phyloP scores from a whole-genome alignment of 2,797 vertebrate genomes.

The Onychomys leucogaster region DNA sequence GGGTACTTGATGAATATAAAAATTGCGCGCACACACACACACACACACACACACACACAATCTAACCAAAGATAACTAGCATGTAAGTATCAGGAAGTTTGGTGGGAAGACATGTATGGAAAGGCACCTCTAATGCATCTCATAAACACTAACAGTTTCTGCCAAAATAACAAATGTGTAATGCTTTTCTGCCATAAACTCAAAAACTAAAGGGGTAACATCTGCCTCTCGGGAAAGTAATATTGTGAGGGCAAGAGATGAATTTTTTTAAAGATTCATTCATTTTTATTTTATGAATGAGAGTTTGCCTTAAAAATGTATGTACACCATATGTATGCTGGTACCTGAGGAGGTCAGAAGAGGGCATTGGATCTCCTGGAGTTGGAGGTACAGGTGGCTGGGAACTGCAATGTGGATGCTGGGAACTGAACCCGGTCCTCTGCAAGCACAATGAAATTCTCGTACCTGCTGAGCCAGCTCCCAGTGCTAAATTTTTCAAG shows the following conservation, averaged over 20 bases:
- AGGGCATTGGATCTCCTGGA: neutral
- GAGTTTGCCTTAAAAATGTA: too few relatives aligned
- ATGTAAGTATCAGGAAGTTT: neutral
- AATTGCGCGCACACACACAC: neutral
- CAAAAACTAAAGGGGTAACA: neutral
- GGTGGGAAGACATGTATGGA: neutral
- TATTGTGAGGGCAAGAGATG: neutral
- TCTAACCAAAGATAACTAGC: neutral
- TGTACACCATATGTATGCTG: fast-evolving
- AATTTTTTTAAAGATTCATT: neutral
- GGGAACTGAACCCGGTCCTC: neutral
- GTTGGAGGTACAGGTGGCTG: neutral
- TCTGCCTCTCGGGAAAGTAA: neutral
- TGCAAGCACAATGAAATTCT: neutral
- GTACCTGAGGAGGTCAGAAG: neutral
- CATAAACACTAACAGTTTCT: neutral
- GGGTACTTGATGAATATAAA: neutral
- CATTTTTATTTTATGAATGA: neutral
- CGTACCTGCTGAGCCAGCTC: neutral
- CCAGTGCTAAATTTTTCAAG: neutral
- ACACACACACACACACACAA: neutral
- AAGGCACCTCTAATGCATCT: neutral
- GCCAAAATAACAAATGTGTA: neutral
- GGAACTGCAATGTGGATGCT: neutral
- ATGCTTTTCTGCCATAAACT: neutral